Conservation (phyloP, 2,113 vertebrate genomes). For the Cynocephalus volans region DNA sequence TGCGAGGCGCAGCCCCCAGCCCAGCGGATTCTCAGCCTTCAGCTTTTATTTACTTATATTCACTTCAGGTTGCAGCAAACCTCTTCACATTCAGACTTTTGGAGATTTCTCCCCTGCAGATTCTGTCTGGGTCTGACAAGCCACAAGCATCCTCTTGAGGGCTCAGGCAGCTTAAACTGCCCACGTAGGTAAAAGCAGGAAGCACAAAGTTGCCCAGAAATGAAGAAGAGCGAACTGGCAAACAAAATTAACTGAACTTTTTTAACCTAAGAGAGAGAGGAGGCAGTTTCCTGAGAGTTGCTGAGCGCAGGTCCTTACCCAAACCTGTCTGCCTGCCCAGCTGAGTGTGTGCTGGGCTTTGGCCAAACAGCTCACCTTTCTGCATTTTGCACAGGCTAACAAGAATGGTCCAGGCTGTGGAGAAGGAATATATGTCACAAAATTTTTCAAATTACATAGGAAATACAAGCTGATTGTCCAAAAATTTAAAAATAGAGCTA, state of each 20-base stretch:
- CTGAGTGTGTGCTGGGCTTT: neutral
- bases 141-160: slow-evolving; percentile 36
- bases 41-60: slow-evolving; percentile 55
- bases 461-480: neutral
- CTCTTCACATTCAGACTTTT: slow-evolving; percentile 28
- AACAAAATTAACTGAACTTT: slow-evolving; percentile 23
- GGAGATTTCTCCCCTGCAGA: neutral
- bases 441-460: neutral
- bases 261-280: slow-evolving; percentile 37
- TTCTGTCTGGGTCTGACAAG: slow-evolving; percentile 14
- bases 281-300: neutral
- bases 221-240: slow-evolving; percentile 40
- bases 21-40: neutral
- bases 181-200: slow-evolving; percentile 58
- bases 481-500: neutral
- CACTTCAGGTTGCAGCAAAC: slow-evolving; percentile 9
- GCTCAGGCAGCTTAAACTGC: neutral
- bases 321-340: neutral
- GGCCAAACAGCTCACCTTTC: neutral
- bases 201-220: slow-evolving; percentile 37
- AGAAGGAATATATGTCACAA: neutral
- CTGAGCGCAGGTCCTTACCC: neutral
- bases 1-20: neutral
- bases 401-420: neutral
- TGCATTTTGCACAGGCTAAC: neutral